phyloP scores from a whole-genome alignment of 2,113 vertebrate genomes.

The Podocnemis expansa region DNA sequence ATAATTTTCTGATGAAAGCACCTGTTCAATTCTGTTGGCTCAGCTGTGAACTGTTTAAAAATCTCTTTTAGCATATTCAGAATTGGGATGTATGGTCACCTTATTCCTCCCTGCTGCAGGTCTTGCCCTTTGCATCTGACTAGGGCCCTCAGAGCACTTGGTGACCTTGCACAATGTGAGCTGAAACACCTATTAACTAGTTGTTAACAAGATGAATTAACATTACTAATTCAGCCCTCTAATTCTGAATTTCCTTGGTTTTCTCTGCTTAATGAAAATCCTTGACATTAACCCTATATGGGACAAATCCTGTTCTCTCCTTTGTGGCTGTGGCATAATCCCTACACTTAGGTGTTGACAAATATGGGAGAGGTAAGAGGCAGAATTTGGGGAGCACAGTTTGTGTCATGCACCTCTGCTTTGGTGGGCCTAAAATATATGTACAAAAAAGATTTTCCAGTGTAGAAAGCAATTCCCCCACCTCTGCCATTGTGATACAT shows the following conservation, averaged over 20 bases:
- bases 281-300: not conserved
- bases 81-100: not conserved
- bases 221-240: not conserved
- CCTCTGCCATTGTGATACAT: not conserved
- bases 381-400: not conserved
- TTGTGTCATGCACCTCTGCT: not conserved
- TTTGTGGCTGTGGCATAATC: rapidly evolving
- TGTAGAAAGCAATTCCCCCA: not conserved
- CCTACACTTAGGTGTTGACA: not conserved
- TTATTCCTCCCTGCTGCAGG: not conserved
- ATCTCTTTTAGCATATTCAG: not conserved
- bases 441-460: not conserved
- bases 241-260: not conserved
- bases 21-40: not conserved
- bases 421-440: not conserved
- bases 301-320: not conserved
- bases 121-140: not conserved
- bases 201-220: not conserved
- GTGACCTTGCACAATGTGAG: rapidly evolving
- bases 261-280: not conserved
- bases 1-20: not conserved
- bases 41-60: not conserved
- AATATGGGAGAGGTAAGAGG: not conserved
- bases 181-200: not conserved
- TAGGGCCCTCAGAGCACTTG: not conserved